phyloP scores from a whole-genome alignment of 2,797 vertebrate genomes.

The Hypotaenidia okinawae region DNA sequence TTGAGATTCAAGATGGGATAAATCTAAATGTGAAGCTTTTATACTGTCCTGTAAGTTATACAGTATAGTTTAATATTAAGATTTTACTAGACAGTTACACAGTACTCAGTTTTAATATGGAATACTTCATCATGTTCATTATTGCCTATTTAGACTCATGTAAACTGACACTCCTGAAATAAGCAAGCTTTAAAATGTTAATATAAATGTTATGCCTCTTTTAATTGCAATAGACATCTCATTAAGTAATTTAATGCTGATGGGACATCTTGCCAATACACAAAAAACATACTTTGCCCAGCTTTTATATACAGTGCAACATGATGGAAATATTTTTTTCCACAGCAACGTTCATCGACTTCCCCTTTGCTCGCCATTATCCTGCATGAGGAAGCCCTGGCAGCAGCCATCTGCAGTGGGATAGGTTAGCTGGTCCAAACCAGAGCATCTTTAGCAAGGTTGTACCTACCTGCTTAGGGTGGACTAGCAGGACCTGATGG shows the following conservation, averaged over 20 bases:
- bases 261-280: conserved; percentile 72
- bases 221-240: conserved; percentile 80
- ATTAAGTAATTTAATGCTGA: conserved; percentile 77
- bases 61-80: conserved; percentile 38
- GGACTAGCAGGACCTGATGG: neutral
- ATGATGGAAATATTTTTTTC: conserved; percentile 2
- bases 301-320: conserved; percentile 34
- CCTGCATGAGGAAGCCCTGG: neutral
- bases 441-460: neutral
- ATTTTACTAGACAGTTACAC: conserved; percentile 73
- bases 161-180: conserved; percentile 74
- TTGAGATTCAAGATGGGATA: conserved; percentile 5
- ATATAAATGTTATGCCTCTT: conserved; percentile 79
- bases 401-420: neutral
- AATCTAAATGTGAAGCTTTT: conserved; percentile 38
- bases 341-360: neutral
- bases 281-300: conserved; percentile 70
- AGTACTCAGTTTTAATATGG: conserved; percentile 67
- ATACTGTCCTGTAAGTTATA: conserved; percentile 25
- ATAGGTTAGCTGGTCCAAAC: neutral
- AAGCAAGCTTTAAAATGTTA: conserved; percentile 78
- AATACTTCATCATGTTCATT: conserved; percentile 76
- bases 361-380: neutral
- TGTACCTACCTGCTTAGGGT: neutral
- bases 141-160: conserved; percentile 74